Evolutionary conservation across 2,797 vertebrate species (phyloP), one percentile per base, ranked within the genome.

Genomic region (Acestrorhynchus altus): DNA sequence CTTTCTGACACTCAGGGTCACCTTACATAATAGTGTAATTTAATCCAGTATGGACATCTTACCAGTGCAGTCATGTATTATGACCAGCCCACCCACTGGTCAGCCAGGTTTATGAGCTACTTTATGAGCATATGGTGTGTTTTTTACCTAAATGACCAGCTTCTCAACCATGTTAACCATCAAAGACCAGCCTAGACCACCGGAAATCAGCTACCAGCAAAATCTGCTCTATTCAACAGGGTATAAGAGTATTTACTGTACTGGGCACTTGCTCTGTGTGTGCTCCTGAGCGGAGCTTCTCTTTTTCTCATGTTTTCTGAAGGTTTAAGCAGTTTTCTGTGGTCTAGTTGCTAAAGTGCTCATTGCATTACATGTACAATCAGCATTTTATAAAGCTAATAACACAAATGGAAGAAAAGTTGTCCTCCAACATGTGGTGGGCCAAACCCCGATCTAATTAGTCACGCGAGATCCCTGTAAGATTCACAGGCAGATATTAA

Each of bases 401-500:
- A 56, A 75, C 7, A 10, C 57, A 56, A 75, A 75, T n/a, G 39
- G 42, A 51, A 69, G 11, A 68, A 9, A 56, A 70, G 24, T 67
- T 74, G 57, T 31, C 40, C 47, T 47, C 31, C 49, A 61, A 39
- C 56, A 22, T 74, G 57, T 63, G 51, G 16, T 4, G 28, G 80
- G 65, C 57, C 61, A 77, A 69, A 74, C 51, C 72, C 16, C 44
- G 54, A 26, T 8, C 28, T 54, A 72, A 78, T 51, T 56, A 46
- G 81, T 80, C 56, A 16, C 70, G 60, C 64, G 77, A 80, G 77
- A 76, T 74, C 77, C 60, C 75, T 82, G 82, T 15, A 44, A 22
- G 75, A 79, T 76, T 68, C 16, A 71, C 70, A 49, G 73, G 63
- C 12, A 66, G 71, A 81, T 88, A 85, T 88, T 88, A 82, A 86